phyloP scores from a whole-genome alignment of 2,888 invertebrate genomes.

The Argyra leucocephala region DNA sequence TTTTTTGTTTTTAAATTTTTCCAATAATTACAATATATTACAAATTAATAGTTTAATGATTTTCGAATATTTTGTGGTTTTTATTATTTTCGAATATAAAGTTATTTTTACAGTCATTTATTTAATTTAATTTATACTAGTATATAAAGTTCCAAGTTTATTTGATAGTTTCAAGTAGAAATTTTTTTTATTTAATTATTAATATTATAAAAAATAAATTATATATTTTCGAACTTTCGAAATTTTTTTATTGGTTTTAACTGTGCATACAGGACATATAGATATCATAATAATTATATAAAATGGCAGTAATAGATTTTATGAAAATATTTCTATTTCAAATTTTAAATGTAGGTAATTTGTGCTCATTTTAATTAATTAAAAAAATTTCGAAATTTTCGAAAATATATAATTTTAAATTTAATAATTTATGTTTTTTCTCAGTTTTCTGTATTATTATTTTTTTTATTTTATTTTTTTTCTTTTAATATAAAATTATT shows the following conservation, averaged over 20 bases:
- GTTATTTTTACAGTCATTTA: too few species aligned
- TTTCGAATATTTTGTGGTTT: background rate
- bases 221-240: conserved; percentile 2
- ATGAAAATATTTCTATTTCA: too few species aligned
- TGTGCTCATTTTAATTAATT: too few species aligned
- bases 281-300: too few species aligned
- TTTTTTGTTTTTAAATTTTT: conserved; percentile 8
- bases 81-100: background rate
- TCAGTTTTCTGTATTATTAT: background rate
- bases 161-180: too few species aligned
- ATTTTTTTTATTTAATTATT: too few species aligned
- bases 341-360: too few species aligned
- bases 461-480: background rate
- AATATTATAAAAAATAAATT: too few species aligned
- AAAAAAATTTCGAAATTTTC: background rate
- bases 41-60: background rate
- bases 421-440: background rate
- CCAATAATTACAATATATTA: conserved; percentile 19
- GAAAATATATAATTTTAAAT: background rate
- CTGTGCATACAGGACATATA: background rate
- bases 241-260: background rate
- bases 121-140: background rate
- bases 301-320: background rate
- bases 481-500: conserved; percentile 1
- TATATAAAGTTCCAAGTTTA: background rate